These are phyloP conservation scores for Archegozetes longisetosus DNA, from an alignment of 1,140 invertebrate species.

Conservation along the genomic window DNA sequence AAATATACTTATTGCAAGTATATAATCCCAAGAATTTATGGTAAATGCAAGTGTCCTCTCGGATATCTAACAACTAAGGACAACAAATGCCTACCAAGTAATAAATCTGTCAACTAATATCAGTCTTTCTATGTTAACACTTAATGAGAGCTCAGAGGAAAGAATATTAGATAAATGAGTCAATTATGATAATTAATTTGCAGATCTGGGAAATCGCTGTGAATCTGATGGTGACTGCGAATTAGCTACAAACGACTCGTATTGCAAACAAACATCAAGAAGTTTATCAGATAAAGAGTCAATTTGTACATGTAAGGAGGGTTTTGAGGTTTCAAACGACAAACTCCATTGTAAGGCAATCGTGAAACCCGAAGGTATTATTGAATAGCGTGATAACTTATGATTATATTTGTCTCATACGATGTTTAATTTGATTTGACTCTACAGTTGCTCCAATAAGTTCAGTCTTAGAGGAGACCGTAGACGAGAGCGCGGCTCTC, in stretches of 20 bases:
- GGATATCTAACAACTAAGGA: slow-evolving; percentile 22
- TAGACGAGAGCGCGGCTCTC: neutral
- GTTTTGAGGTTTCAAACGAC: slow-evolving; percentile 22
- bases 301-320: slow-evolving; percentile 24
- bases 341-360: slow-evolving; percentile 13
- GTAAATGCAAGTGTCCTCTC: slow-evolving; percentile 53
- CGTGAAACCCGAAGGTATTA: neutral
- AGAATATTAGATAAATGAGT: too few species aligned
- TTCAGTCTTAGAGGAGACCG: neutral
- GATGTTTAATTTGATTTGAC: neutral
- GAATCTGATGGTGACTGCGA: slow-evolving; percentile 17
- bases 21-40: slow-evolving; percentile 69
- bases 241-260: slow-evolving; percentile 17
- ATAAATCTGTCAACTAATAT: slow-evolving; percentile 8
- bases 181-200: too few species aligned
- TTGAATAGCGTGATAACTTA: too few species aligned
- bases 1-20: slow-evolving; percentile 68
- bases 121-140: too few species aligned
- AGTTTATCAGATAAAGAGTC: slow-evolving; percentile 1
- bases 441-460: neutral
- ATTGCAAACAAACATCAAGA: slow-evolving; percentile 20
- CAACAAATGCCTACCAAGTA: slow-evolving; percentile 21
- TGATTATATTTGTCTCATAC: neutral
- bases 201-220: slow-evolving; percentile 18
- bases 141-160: too few species aligned